Evolutionary conservation across 2,797 vertebrate genomes (phyloP).

Genomic region (Scyliorhinus canicula): DNA sequence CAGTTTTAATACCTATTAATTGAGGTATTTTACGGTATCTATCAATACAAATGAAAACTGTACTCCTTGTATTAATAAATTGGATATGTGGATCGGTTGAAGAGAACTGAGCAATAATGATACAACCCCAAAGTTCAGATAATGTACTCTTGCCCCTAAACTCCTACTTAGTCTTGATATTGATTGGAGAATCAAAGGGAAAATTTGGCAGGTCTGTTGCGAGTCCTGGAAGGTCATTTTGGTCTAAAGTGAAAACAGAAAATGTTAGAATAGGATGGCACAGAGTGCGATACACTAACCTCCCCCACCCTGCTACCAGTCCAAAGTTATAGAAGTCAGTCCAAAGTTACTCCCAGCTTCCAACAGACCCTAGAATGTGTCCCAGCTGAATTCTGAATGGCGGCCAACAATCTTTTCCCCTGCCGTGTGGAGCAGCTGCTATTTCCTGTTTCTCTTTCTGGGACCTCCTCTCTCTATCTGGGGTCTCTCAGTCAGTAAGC

Average conservation of each 20-base stretch:
- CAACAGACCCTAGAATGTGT: not conserved
- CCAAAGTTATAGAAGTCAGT: too few species aligned
- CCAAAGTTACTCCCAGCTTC: not conserved
- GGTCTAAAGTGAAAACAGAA: not conserved
- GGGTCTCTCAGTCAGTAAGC: not conserved
- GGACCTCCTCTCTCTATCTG: not conserved
- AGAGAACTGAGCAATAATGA: not conserved
- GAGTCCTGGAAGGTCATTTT: not conserved
- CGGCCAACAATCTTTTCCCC: too few species aligned
- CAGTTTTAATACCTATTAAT: not conserved
- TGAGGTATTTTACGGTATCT: not conserved
- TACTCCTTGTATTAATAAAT: not conserved
- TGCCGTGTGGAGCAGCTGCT: not conserved
- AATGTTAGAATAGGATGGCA: not conserved
- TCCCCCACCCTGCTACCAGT: too few species aligned
- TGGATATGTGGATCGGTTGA: not conserved
- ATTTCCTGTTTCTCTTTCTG: not conserved
- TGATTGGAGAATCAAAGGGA: too few species aligned
- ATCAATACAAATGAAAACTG: conserved; percentile 19
- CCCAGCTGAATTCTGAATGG: not conserved
- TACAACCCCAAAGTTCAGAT: not conserved
- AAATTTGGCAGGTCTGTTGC: too few species aligned
- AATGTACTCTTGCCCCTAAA: not conserved
- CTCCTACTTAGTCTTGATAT: too few species aligned
- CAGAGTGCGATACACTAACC: too few species aligned